Percentiles rank a stretch among this genome's conserved stretches.
These are phyloP conservation scores for Ariolimax columbianus DNA, from an alignment of 2,888 invertebrate genomes.

Conservation along the genomic window DNA sequence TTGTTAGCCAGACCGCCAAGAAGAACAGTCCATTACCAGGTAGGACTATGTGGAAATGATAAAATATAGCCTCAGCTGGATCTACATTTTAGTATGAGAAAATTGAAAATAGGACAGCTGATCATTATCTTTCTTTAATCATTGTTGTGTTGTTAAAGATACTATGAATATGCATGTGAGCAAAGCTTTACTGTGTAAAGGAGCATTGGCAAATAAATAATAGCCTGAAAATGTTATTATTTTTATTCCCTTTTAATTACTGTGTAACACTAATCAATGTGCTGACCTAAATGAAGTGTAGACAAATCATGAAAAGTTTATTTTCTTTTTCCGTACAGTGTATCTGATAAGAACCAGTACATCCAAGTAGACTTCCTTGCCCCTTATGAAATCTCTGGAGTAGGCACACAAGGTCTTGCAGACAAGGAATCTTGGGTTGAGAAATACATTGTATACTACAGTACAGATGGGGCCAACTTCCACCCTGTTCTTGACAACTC, in stretches of 20 bases:
- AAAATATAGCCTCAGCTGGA: too few relatives aligned
- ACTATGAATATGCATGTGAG: too few relatives aligned
- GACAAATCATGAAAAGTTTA: neutral
- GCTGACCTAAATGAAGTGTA: too few relatives aligned
- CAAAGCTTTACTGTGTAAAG: neutral
- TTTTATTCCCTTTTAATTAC: neutral
- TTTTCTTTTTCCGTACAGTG: neutral
- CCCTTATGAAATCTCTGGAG: conserved; percentile 65
- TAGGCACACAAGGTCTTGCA: conserved; percentile 65
- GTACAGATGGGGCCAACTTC: conserved; percentile 64
- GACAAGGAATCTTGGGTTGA: conserved; percentile 61
- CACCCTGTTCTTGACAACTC: conserved; percentile 30
- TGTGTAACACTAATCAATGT: too few relatives aligned
- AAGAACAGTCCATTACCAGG: too few relatives aligned
- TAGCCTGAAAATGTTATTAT: neutral
- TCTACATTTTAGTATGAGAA: too few relatives aligned
- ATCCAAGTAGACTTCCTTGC: conserved; percentile 66
- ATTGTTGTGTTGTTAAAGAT: too few relatives aligned
- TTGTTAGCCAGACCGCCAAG: too few relatives aligned
- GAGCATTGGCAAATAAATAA: neutral
- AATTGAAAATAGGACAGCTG: too few relatives aligned
- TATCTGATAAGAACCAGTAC: conserved; percentile 60
- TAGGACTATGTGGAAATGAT: too few relatives aligned
- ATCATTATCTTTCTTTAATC: too few relatives aligned
- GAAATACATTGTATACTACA: conserved; percentile 62